Evolutionary conservation across 1,140 invertebrate species (phyloP).

Genomic region (Liolophura sinensis): DNA sequence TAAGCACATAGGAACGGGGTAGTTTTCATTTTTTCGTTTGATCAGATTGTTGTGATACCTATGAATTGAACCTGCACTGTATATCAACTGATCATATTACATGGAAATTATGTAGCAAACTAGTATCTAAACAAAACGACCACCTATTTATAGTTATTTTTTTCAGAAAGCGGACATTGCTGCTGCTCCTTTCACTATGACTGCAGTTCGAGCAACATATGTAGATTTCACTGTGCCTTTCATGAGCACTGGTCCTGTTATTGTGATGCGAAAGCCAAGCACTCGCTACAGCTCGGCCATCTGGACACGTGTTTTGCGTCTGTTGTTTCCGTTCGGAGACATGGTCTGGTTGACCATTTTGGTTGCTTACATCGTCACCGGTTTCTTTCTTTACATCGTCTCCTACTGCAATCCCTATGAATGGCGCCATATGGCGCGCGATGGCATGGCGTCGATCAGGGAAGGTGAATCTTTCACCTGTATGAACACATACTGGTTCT

Average conservation of each 20-base stretch:
- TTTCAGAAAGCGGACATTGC: slow-evolving; percentile 47
- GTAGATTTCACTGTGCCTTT: slow-evolving; percentile 53
- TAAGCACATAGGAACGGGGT: no score
- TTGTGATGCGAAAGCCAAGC: slow-evolving; percentile 44
- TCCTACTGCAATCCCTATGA: slow-evolving; percentile 92
- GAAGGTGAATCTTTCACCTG: slow-evolving; percentile 49
- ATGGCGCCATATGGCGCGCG: slow-evolving; percentile 70
- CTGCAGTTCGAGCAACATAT: slow-evolving; percentile 25
- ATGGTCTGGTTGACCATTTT: slow-evolving; percentile 60
- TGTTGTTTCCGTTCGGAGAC: slow-evolving; percentile 90
- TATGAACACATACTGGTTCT: slow-evolving; percentile 50
- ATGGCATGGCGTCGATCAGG: slow-evolving; percentile 33
- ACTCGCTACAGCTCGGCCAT: slow-evolving; percentile 19
- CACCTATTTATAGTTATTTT: slow-evolving; percentile 13
- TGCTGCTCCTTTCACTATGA: slow-evolving; percentile 49
- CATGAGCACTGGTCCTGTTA: slow-evolving; percentile 39
- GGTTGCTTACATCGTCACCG: slow-evolving; percentile 70
- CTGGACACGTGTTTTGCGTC: slow-evolving; percentile 77
- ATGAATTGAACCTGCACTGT: not conserved
- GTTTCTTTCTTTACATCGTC: slow-evolving; percentile 82
- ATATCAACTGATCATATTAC: slow-evolving; percentile 1
- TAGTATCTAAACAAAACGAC: not conserved
- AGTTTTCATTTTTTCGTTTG: no score
- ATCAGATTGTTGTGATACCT: not conserved
- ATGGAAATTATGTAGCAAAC: not conserved